These are phyloP conservation scores for Liasis olivaceus DNA, from an alignment of 2,797 vertebrate species.

Conservation along the genomic window DNA sequence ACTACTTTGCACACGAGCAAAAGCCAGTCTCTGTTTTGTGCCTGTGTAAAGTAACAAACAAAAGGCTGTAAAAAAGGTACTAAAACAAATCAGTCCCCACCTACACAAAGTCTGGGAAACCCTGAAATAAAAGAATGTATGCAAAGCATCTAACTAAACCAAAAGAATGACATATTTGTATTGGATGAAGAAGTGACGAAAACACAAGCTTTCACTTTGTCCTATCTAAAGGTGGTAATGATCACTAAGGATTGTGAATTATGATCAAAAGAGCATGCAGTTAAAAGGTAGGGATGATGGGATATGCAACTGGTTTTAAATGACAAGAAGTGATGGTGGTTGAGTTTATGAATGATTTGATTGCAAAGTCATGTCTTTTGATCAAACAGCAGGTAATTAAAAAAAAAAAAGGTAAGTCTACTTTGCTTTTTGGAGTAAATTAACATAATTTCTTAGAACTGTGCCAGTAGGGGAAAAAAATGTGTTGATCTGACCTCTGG, in stretches of 20 bases:
- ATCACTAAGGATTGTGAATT: slow-evolving; percentile 56
- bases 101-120: neutral
- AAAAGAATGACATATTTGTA: neutral
- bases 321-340: slow-evolving; percentile 28
- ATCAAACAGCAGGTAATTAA: slow-evolving; percentile 34
- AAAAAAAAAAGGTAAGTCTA: accelerated
- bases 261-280: slow-evolving; percentile 61
- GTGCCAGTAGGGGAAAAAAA: accelerated
- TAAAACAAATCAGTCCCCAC: neutral
- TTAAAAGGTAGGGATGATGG: slow-evolving; percentile 56
- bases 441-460: slow-evolving; percentile 7
- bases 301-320: slow-evolving; percentile 59
- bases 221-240: slow-evolving; percentile 42
- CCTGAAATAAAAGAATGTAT: neutral
- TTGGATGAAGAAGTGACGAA: neutral
- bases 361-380: slow-evolving; percentile 39
- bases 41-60: neutral
- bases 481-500: neutral
- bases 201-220: neutral
- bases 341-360: slow-evolving; percentile 38
- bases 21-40: neutral
- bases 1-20: neutral
- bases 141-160: neutral
- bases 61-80: neutral
- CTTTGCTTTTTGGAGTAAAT: slow-evolving; percentile 19